Evolutionary conservation across 2,113 vertebrate genomes (phyloP), one percentile per base, ranked within the genome.

Genomic region (Chascanopsetta lugubris): DNA sequence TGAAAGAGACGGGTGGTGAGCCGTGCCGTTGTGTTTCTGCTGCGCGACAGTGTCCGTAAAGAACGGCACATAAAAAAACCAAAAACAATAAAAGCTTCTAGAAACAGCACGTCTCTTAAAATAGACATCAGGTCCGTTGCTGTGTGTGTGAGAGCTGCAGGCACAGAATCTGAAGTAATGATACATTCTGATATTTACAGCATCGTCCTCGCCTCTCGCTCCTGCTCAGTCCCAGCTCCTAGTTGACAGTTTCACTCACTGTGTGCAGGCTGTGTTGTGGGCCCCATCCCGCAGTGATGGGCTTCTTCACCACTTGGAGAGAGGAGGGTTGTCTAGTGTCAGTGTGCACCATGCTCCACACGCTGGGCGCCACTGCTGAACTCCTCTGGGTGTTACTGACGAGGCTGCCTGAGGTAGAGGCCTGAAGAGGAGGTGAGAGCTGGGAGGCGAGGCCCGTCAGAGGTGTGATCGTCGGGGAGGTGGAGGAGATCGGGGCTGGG

Each of bases 241-340:
- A 93, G 70, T 93, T 93, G 8, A 93, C 91, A 22, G 86, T 62
- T 75, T 93, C 90, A 18, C 85, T 89, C 63, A 92, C 83, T 3
- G 88, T 60, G 48, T 85, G 88, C 72, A 86, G 80, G 24, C 75
- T 56, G 61, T 89, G 90, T 70, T 89, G 87, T 0, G 85, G 65
- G 18, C 84, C 86, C 93, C 93, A 93, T 18, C 80, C 79, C 1
- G 86, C 61, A 7, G 72, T n/a, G 13, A 88, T 83, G 20, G 89
- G 76, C 22, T 79, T 67, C 21, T 80, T 68, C 1, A 82, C 83
- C 21, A 82, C 84, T 20, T 85, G 84, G 13, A 85, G 75, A 47
- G 84, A 59, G 4, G 63, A 59, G 13, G 85, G 18, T 57, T 89
- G 85, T 43, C 87, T 77, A 45, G 68, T 42, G 20, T 90, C 84